phyloP scores from a whole-genome alignment of 2,113 vertebrate species.

The Elephantulus edwardii region DNA sequence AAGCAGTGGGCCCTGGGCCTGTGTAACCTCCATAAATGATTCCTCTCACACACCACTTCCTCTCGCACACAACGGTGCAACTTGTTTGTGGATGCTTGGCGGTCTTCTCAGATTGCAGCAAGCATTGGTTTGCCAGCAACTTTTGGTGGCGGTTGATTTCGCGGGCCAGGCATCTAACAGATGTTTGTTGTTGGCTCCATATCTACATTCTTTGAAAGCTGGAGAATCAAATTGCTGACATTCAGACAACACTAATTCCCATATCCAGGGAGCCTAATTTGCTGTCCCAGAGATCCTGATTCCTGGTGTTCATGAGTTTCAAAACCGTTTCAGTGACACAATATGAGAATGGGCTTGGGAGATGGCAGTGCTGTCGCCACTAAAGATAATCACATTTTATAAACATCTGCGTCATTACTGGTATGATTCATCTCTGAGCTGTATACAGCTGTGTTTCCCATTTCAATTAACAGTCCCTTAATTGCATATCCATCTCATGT shows the following conservation, averaged over 20 bases:
- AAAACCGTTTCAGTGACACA: slow-evolving; percentile 85
- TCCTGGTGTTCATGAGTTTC: slow-evolving; percentile 84
- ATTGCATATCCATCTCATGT: slow-evolving; percentile 89
- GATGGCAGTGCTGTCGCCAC: slow-evolving; percentile 82
- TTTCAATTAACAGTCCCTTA: slow-evolving; percentile 89
- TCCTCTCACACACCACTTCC: slow-evolving; percentile 41
- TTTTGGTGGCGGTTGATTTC: slow-evolving; percentile 64
- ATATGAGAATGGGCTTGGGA: slow-evolving; percentile 84
- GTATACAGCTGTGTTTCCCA: slow-evolving; percentile 89
- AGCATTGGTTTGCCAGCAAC: slow-evolving; percentile 74
- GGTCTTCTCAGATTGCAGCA: slow-evolving; percentile 69
- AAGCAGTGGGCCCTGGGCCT: not conserved
- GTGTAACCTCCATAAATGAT: slow-evolving; percentile 34
- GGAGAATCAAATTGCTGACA: slow-evolving; percentile 85
- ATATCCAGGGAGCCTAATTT: slow-evolving; percentile 86
- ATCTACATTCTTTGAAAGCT: slow-evolving; percentile 86
- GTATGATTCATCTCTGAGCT: slow-evolving; percentile 87
- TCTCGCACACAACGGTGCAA: slow-evolving; percentile 31
- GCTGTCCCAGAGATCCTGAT: slow-evolving; percentile 84
- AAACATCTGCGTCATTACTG: slow-evolving; percentile 90
- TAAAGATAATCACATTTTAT: slow-evolving; percentile 89
- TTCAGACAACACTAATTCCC: slow-evolving; percentile 88
- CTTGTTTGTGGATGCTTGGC: slow-evolving; percentile 67
- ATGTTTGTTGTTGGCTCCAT: slow-evolving; percentile 83
- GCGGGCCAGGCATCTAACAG: slow-evolving; percentile 81